Evolutionary conservation across 2,888 invertebrate species (phyloP).

Genomic region (Atrina japonica): DNA sequence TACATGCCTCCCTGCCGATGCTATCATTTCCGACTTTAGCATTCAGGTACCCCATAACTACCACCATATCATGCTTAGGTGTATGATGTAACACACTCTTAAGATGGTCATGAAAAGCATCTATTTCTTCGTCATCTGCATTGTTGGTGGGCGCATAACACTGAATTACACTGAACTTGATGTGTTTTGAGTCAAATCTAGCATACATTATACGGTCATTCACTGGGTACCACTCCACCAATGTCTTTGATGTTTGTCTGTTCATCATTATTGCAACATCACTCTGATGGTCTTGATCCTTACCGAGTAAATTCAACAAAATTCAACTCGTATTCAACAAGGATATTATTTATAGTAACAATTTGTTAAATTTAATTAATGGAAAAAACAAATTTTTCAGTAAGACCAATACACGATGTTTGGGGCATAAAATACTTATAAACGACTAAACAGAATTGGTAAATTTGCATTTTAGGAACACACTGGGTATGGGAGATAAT

Average conservation of each 20-base stretch:
- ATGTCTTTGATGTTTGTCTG: conserved; percentile 7
- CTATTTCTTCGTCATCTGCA: conserved; percentile 7
- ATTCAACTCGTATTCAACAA: too few species aligned
- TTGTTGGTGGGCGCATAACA: too few species aligned
- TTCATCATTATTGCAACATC: conserved; percentile 15
- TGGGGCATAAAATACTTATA: too few species aligned
- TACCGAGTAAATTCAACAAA: too few species aligned
- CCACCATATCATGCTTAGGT: conserved; percentile 10
- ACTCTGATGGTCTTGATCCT: too few species aligned
- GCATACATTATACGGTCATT: conserved; percentile 25
- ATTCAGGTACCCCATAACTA: conserved; percentile 16
- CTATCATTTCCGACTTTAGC: conserved; percentile 19
- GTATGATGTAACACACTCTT: conserved; percentile 12
- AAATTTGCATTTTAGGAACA: conserved; percentile 24
- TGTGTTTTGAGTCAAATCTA: conserved; percentile 21
- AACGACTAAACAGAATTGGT: too few species aligned
- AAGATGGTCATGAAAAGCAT: conserved; percentile 8
- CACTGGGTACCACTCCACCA: conserved; percentile 11
- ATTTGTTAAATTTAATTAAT: too few species aligned
- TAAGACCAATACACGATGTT: too few species aligned
- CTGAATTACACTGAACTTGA: conserved; percentile 23
- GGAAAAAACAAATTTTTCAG: too few species aligned
- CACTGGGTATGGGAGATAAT: conserved; percentile 28
- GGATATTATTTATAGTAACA: too few species aligned
- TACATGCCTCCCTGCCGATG: conserved; percentile 19